Evolutionary conservation across 2,113 vertebrate genomes (phyloP).

Genomic region (Trogon melanurus): DNA sequence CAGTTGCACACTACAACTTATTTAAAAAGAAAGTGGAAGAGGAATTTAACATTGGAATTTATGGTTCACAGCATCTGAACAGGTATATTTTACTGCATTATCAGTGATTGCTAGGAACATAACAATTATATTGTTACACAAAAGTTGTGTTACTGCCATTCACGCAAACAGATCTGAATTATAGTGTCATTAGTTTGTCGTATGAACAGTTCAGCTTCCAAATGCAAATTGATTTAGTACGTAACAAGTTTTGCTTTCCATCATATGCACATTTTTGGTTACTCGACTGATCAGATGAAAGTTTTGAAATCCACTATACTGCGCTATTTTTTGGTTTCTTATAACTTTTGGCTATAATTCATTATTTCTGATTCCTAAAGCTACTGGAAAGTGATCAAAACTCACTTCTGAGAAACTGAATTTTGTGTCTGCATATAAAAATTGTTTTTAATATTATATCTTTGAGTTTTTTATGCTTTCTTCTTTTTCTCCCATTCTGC

Average conservation of each 20-base stretch:
- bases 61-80: background rate
- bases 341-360: background rate
- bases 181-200: background rate
- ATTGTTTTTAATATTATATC: background rate
- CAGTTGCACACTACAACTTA: slow-evolving; percentile 77
- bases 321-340: background rate
- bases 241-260: background rate
- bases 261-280: background rate
- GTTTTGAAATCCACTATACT: background rate
- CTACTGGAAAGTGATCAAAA: background rate
- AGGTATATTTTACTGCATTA: slow-evolving; percentile 67
- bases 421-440: background rate
- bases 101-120: background rate
- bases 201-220: background rate
- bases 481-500: slow-evolving; percentile 9
- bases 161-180: background rate
- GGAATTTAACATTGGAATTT: slow-evolving; percentile 17
- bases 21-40: slow-evolving; percentile 75
- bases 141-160: background rate
- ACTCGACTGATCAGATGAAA: background rate
- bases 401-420: background rate
- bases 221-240: background rate
- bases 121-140: too few species aligned
- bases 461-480: background rate
- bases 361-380: background rate